Evolutionary conservation across 2,797 vertebrate species (phyloP).

Genomic region (Microtus agrestis): DNA sequence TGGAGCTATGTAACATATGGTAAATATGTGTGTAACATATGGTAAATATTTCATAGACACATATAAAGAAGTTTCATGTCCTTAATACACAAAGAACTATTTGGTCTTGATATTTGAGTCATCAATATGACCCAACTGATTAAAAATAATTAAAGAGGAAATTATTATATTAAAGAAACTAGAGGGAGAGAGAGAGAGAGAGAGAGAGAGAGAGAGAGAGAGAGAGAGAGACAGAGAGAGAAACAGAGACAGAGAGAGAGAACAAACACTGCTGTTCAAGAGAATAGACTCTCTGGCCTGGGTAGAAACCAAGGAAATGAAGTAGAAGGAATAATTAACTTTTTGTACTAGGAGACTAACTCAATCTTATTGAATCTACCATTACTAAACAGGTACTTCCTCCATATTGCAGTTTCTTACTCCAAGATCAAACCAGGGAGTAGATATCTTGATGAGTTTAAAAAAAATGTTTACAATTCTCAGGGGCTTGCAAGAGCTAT

Average conservation of each 20-base stretch:
- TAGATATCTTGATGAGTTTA: background rate
- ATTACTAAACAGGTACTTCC: background rate
- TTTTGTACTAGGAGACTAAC: background rate
- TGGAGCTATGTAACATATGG: background rate
- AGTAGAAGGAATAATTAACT: background rate
- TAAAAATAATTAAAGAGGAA: background rate
- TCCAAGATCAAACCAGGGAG: background rate
- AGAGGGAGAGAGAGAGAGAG: too few relatives aligned
- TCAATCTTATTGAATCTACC: background rate
- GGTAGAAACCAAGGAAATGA: background rate
- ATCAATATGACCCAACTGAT: background rate
- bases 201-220: background rate
- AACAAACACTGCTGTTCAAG: background rate
- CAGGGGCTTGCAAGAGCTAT: background rate
- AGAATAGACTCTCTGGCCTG: background rate
- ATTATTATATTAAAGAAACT: background rate
- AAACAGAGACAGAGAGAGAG: too few relatives aligned
- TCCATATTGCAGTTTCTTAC: background rate
- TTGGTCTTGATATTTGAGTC: background rate
- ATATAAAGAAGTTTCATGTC: background rate
- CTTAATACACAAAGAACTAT: background rate
- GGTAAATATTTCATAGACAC: background rate
- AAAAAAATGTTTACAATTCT: background rate
- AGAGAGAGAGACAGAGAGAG: too few relatives aligned
- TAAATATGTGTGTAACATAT: background rate